These are phyloP conservation scores for Prietella phreatophila DNA, from an alignment of 2,113 vertebrate genomes.

Conservation along the genomic window DNA sequence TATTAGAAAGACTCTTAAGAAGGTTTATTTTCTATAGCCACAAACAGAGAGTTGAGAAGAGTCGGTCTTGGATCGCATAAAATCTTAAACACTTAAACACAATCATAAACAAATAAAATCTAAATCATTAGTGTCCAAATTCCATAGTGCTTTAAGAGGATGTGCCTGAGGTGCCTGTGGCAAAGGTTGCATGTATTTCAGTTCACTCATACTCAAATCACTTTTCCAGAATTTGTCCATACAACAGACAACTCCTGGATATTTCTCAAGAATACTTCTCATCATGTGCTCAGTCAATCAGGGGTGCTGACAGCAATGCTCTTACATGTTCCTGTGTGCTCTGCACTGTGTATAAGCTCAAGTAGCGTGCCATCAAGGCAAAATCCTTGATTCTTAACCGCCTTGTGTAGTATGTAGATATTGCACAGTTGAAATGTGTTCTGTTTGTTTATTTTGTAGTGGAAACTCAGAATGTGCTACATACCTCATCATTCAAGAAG, in stretches of 20 bases:
- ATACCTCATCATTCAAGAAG: background rate
- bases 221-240: conserved; percentile 15
- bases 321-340: conserved; percentile 14
- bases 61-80: background rate
- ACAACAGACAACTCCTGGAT: background rate
- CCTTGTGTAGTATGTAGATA: conserved; percentile 41
- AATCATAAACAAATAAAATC: background rate
- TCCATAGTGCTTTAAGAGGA: background rate
- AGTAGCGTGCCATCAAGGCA: background rate
- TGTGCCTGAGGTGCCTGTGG: background rate
- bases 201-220: background rate
- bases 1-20: background rate
- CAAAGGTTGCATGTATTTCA: conserved; percentile 9
- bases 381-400: conserved; percentile 59
- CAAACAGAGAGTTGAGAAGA: background rate
- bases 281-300: conserved; percentile 2
- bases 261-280: conserved; percentile 29
- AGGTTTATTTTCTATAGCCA: background rate
- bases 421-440: conserved; percentile 56
- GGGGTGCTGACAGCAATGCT: conserved; percentile 29
- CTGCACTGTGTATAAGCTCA: background rate
- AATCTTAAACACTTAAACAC: background rate
- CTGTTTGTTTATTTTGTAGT: conserved; percentile 61
- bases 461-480: background rate
- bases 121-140: background rate